Evolutionary conservation across 2,888 invertebrate genomes (phyloP), one percentile per base, ranked within the genome.

Genomic region (Coenonympha arcania): DNA sequence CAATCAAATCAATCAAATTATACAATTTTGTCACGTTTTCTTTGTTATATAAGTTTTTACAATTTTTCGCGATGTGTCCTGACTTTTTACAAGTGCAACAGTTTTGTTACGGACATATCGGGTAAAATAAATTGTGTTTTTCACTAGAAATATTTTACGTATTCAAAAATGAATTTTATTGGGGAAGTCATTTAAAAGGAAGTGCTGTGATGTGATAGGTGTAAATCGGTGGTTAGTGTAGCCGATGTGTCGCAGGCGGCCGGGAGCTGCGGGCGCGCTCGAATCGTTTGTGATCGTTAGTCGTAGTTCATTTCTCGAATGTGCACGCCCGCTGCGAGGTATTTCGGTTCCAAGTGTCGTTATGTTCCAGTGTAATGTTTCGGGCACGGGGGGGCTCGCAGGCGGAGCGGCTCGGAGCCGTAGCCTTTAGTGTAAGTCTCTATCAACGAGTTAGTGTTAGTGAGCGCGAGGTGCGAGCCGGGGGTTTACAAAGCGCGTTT

Each of bases 361-460:
- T n/a, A n/a, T 15, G 3, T 22, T 11, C 9, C 43, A 15, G 43
- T 22, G 31, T 31, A 33, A 16, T 20, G 8, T 2, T 19, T 24
- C 4, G 33, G 9, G 33, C 15, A n/a, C 18, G 31, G 51, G 31
- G 43, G 24, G 40, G 37, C 26, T 39, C 22, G 26, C 3, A 16
- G 19, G 20, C n/a, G 3, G 11, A 33, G 15, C 9, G 43, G 24
- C 26, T 24, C 18, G 6, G 18, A 4, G 24, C 19, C 19, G 48
- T 48, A 24, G 48, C 48, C 48, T 46, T 48, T 65, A 66, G 64
- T 48, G 52, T 81, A 82, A 81, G 79, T 72, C 66, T 79, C 73
- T 80, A 83, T 82, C 83, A 84, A 81, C 83, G 83, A 84, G 83
- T 79, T 83, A 84, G 81, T 67, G 68, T 79, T 76, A 81, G 74